A percentile compares a stretch with the other conserved stretches of the same genome.
Conservation (phyloP, 2,888 invertebrate genomes). For the Pseudanteris insignis region DNA sequence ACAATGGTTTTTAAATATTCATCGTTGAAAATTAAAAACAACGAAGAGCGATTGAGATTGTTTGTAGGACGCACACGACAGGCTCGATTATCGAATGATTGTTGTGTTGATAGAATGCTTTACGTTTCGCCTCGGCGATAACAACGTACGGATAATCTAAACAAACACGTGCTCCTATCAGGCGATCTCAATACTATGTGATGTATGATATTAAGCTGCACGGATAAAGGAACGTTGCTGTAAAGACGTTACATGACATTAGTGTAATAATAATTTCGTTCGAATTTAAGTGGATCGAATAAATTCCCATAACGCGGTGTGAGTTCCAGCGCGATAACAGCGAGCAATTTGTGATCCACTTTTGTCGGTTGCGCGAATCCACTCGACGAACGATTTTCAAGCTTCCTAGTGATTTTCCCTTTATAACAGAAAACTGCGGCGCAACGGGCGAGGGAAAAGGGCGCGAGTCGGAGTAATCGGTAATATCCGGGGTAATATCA, state of each 20-base stretch:
- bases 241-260: conserved; percentile 11
- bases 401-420: conserved; percentile 34
- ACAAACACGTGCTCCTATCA: conserved; percentile 7
- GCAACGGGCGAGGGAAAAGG: conserved; percentile 44
- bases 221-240: neutral
- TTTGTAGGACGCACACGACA: no score
- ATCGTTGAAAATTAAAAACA: no score
- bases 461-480: conserved; percentile 47
- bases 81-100: no score
- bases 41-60: no score
- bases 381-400: conserved; percentile 30
- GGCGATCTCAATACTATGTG: conserved; percentile 3
- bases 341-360: conserved; percentile 37
- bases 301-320: conserved; percentile 27
- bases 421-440: conserved; percentile 31
- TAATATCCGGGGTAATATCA: conserved; percentile 55
- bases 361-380: conserved; percentile 20
- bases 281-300: conserved; percentile 22
- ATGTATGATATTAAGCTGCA: conserved; percentile 5
- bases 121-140: conserved; percentile 1
- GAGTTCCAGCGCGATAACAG: conserved; percentile 28
- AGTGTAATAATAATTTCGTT: conserved; percentile 18
- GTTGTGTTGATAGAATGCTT: conserved; percentile 10
- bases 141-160: conserved; percentile 7
- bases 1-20: no score